Evolutionary conservation across 2,113 vertebrate species (phyloP), one percentile per base, ranked within the genome.

Genomic region (Microtus richardsoni): DNA sequence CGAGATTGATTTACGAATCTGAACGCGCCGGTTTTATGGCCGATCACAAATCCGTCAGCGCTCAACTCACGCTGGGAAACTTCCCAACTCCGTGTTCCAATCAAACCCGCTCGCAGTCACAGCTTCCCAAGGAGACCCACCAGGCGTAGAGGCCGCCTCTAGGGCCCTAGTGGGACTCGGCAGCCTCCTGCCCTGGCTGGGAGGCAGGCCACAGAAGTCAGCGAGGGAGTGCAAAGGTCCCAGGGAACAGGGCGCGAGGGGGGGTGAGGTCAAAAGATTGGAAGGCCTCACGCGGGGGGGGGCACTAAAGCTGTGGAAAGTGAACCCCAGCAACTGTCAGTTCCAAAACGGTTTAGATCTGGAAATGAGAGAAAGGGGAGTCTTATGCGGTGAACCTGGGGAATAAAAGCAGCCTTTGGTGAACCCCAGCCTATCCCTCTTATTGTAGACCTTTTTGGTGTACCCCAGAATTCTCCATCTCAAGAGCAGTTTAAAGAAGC

Each of bases 11-110:
- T 99, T 99, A 99, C 98, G 96, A 95, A 99, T 98, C 98, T 95
- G 98, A 98, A 98, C 98, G 98, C 98, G 98, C 98, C 95, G 97
- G 84, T 98, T 99, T 99, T 99, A 99, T 98, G 98, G 99, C 96
- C 86, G 98, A 98, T 99, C 99, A 98, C 99, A 99, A 99, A 99
- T 99, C 99, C 99, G 99, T 99, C 99, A 99, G 96, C 97, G 97
- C 96, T 97, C 98, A 95, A 97, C 95, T 97, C 98, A 97, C 77
- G 91, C 98, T 97, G 98, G 97, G 98, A 98, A 98, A 98, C 97
- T 98, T 98, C 98, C 97, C 97, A 94, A 96, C 97, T 95, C 60
- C 73, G 47, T 87, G 96, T 95, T 96, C 95, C 85, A 95, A 88
- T 93, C 97, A 93, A 92, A 77, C 77, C 79, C 44, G 47, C 90